A percentile compares a stretch with the other conserved stretches of the same genome.
phyloP scores from a whole-genome alignment of 2,888 invertebrate genomes.

The Hypomecis punctinalis region DNA sequence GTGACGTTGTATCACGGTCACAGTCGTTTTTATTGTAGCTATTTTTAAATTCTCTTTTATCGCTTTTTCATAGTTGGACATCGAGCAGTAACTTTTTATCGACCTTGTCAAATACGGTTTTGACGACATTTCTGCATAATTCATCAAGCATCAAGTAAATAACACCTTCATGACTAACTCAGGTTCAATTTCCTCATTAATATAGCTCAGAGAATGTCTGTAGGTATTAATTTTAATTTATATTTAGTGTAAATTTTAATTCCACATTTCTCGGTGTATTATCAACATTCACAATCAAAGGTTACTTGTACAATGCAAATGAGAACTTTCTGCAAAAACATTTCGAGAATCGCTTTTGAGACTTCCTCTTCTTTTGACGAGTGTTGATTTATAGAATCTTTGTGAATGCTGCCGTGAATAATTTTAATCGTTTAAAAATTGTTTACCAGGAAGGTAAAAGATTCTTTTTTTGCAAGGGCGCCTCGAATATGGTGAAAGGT shows the following conservation, averaged over 20 bases:
- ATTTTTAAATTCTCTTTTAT: neutral
- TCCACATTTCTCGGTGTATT: constrained; percentile 16
- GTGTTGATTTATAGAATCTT: constrained; percentile 23
- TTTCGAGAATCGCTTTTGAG: constrained; percentile 22
- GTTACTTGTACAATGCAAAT: constrained; percentile 3
- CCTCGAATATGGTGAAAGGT: constrained; percentile 25
- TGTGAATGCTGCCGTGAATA: constrained; percentile 13
- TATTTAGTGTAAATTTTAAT: constrained; percentile 16
- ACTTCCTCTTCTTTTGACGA: constrained; percentile 24
- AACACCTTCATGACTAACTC: too few species aligned
- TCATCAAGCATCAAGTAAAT: too few species aligned
- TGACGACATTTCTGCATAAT: too few species aligned
- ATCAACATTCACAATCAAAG: constrained; percentile 14
- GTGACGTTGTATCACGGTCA: neutral
- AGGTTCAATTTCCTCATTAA: too few species aligned
- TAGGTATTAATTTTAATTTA: neutral
- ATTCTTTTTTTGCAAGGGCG: constrained; percentile 12
- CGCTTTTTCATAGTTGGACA: neutral
- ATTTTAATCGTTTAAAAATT: constrained; percentile 28
- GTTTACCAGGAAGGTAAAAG: constrained; percentile 18
- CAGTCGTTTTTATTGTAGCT: neutral
- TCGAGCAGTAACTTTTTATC: neutral
- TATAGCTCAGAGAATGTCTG: neutral
- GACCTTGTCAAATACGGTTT: neutral
- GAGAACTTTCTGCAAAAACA: constrained; percentile 21